phyloP scores from a whole-genome alignment of 2,113 vertebrate genomes.

The Urocolius indicus region DNA sequence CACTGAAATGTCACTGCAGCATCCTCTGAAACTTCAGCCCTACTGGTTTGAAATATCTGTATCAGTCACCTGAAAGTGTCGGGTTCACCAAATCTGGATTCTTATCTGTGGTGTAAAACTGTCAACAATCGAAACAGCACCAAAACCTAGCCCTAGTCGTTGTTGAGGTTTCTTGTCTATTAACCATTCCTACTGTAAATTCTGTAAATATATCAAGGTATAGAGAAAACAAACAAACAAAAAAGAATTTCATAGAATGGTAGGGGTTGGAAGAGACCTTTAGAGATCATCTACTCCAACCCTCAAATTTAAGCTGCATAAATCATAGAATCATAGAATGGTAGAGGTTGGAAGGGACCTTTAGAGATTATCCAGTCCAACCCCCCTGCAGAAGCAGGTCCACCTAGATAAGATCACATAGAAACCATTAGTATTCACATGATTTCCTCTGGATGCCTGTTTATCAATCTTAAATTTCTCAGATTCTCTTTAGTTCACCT shows the following conservation, averaged over 20 bases:
- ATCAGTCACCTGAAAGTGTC: neutral
- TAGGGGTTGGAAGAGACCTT: no score
- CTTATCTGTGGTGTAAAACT: neutral
- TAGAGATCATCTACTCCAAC: no score
- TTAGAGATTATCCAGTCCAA: no score
- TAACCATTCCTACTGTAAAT: neutral
- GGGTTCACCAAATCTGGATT: neutral
- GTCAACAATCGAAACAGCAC: neutral
- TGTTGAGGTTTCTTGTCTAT: neutral
- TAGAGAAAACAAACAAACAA: fast-evolving
- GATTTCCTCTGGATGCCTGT: neutral
- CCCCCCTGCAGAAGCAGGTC: no score
- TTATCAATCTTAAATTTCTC: neutral
- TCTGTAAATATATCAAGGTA: neutral
- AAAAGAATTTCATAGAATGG: neutral
- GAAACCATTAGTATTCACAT: neutral
- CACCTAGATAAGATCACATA: no score
- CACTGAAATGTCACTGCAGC: neutral
- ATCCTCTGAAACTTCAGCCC: neutral
- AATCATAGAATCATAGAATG: no score
- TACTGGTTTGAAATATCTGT: neutral
- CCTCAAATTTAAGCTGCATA: neutral
- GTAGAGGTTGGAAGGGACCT: no score
- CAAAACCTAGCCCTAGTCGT: neutral
- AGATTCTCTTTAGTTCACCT: neutral